Evolutionary conservation across 2,888 invertebrate species (phyloP), one percentile per base, ranked within the genome.

Genomic region (Tenthredo mesomela): DNA sequence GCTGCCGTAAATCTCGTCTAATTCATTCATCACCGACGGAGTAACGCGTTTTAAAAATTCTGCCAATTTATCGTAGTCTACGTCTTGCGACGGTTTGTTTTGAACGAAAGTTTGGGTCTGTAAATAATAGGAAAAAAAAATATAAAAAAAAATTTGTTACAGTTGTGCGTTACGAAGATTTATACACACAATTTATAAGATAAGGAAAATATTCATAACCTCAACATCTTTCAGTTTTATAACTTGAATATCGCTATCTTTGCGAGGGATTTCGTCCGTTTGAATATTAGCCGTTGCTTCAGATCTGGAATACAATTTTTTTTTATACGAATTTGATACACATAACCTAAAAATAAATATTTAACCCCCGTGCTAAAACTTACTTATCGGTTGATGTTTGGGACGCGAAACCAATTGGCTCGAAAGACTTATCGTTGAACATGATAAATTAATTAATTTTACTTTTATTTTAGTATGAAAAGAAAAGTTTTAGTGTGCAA

Each of bases 1-100:
- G 54, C 87, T 91, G 9, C 90, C 92, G 77, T 91, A 88, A 50
- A 91, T 86, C 86, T 93, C 92, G 58, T 93, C 93, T 25, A 93
- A 88, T 29, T 89, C 90, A 84, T 91, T 91, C 1, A 93, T 84
- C 18, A 93, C 87, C 70, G 88, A 88, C 15, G 93, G 93, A 2
- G 92, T 90, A 7, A 93, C 90, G 50, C 88, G 90, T 25, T 91
- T 92, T 40, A 93, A 86, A 87, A 93, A 93, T 29, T 87, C 87
- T 47, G 91, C 91, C n/a, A 93, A 87, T 84, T 87, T 92, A 1
- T 90, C 87, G 85, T 92, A 90, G 88, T 93, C 90, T 4, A 91
- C 88, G 0, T 90, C 70, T 2, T 88, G 86, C 4, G 86, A 86
- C 4, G 43, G 18, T 82, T 87, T 88, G 12, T 89, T 84, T 70